Conservation (phyloP, 2,113 vertebrate genomes). For the Poeciliopsis prolifica region DNA sequence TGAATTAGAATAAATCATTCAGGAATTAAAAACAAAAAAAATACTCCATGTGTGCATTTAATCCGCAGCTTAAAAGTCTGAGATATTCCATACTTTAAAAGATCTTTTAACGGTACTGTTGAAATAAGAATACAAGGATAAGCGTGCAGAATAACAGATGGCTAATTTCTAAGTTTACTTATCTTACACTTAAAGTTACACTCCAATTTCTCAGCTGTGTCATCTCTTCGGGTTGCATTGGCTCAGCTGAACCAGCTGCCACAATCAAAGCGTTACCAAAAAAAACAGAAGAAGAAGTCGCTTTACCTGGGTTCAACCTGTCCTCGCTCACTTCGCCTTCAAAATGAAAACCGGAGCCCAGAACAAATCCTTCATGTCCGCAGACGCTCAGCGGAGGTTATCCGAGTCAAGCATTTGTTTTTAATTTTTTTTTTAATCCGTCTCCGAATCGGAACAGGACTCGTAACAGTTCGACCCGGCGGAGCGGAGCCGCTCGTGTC, state of each 20-base stretch:
- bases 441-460: background rate
- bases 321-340: conserved; percentile 5
- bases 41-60: background rate
- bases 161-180: no score
- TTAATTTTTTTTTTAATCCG: background rate
- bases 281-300: background rate
- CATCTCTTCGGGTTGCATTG: background rate
- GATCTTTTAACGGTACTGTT: no score
- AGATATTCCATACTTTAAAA: no score
- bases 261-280: background rate
- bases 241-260: background rate
- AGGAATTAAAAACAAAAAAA: background rate
- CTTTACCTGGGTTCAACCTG: conserved; percentile 64
- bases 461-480: background rate
- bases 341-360: background rate
- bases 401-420: background rate
- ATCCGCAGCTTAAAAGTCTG: background rate
- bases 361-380: background rate
- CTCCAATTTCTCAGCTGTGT: no score
- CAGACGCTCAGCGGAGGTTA: background rate
- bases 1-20: background rate
- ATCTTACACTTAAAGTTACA: no score
- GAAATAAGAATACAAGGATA: no score
- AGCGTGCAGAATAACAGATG: no score
- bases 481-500: conserved; percentile 3